A percentile compares a stretch with the other conserved stretches of the same genome.
These are phyloP conservation scores for Lasioglossum leucozonium DNA, from an alignment of 2,888 invertebrate species.

Conservation along the genomic window DNA sequence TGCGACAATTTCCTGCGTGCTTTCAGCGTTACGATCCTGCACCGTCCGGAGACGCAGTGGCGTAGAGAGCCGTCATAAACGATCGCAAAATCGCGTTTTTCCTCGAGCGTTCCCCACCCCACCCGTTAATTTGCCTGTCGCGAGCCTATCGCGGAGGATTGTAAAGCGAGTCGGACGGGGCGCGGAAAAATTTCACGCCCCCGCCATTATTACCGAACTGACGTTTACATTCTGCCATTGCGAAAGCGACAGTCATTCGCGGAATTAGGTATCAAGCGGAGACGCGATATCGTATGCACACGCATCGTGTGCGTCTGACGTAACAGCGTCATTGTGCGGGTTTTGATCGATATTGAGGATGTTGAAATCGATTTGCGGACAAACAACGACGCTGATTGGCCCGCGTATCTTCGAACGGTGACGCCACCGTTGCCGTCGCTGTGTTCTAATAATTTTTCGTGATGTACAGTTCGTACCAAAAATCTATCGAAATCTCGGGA, in stretches of 20 bases:
- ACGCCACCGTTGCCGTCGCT: neutral
- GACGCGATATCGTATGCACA: slow-evolving; percentile 5
- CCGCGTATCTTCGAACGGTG: neutral
- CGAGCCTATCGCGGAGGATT: neutral
- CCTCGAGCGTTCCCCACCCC: neutral
- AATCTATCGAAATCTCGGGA: too few relatives aligned
- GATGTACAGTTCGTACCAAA: neutral
- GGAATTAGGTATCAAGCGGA: slow-evolving; percentile 49
- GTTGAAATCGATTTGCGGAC: slow-evolving; percentile 18
- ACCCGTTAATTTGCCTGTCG: neutral
- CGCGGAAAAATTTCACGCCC: slow-evolving; percentile 16
- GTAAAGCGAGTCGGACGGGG: neutral
- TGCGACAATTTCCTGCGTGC: slow-evolving; percentile 55
- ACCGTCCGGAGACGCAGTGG: neutral
- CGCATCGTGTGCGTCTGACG: slow-evolving; percentile 20
- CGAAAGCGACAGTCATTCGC: slow-evolving; percentile 47
- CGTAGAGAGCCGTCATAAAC: slow-evolving; percentile 4
- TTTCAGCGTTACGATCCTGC: slow-evolving; percentile 25
- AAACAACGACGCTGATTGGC: neutral
- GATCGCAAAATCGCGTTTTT: slow-evolving; percentile 7
- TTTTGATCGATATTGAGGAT: slow-evolving; percentile 10
- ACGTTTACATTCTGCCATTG: slow-evolving; percentile 26
- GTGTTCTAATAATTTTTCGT: neutral
- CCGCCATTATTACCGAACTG: neutral
- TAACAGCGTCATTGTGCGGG: slow-evolving; percentile 1